Percentiles rank a stretch among this genome's conserved stretches.
Evolutionary conservation across 1,140 invertebrate genomes (phyloP).

Genomic region (Schlechtendalia chinensis): DNA sequence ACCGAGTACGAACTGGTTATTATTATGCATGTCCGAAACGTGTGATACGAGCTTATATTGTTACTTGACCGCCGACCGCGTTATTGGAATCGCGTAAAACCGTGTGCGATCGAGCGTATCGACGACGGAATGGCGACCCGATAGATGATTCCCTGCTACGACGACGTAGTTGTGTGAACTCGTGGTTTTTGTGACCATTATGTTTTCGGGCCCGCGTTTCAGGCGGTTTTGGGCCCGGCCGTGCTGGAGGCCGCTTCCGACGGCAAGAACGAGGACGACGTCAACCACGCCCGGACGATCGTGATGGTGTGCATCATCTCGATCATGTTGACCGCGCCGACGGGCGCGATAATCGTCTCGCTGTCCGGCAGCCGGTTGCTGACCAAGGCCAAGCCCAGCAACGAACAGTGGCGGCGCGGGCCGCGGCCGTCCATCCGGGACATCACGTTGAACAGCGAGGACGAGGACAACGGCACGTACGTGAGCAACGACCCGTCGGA

Average conservation of each 20-base stretch:
- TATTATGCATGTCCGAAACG: too few species aligned
- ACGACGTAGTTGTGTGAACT: too few species aligned
- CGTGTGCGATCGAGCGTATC: too few species aligned
- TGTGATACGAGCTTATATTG: too few species aligned
- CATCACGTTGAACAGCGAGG: conserved; percentile 75
- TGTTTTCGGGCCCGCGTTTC: conserved; percentile 52
- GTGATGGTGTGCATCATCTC: conserved; percentile 77
- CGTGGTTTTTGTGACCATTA: too few species aligned
- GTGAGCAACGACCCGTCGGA: conserved; percentile 53
- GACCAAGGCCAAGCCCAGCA: conserved; percentile 59
- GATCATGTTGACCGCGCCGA: conserved; percentile 87
- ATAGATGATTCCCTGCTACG: too few species aligned
- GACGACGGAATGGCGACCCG: too few species aligned
- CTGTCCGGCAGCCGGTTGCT: conserved; percentile 75
- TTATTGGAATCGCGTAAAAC: too few species aligned
- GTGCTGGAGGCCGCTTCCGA: conserved; percentile 67
- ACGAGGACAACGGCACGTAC: conserved; percentile 61
- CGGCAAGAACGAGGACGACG: conserved; percentile 55
- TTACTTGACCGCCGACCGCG: too few species aligned
- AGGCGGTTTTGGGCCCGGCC: conserved; percentile 79
- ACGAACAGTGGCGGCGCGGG: conserved; percentile 68
- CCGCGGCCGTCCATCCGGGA: conserved; percentile 76
- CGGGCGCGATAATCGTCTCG: conserved; percentile 85
- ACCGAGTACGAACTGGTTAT: too few species aligned
- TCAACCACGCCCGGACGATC: conserved; percentile 62